phyloP scores from a whole-genome alignment of 2,888 invertebrate genomes.

The Tachina grossa region DNA sequence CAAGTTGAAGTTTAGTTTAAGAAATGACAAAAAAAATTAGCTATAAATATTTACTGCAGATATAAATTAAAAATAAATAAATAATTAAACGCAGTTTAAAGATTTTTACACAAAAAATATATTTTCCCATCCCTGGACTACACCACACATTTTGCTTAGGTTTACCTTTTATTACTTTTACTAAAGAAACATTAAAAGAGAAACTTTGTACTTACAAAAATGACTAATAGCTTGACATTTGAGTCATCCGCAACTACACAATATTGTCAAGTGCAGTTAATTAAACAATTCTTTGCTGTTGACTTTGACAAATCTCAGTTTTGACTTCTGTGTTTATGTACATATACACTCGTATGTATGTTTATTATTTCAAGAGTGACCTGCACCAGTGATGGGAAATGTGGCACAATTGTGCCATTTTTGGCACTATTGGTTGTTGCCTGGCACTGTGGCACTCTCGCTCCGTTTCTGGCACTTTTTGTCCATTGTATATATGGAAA shows the following conservation, averaged over 20 bases:
- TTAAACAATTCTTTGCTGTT: slow-evolving; percentile 6
- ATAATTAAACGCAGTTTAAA: too few species aligned
- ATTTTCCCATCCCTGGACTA: neutral
- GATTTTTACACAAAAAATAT: too few species aligned
- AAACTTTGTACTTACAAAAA: neutral
- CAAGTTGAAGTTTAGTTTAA: too few species aligned
- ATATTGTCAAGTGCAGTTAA: slow-evolving; percentile 30
- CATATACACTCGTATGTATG: neutral
- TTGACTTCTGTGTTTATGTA: slow-evolving; percentile 22
- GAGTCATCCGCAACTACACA: neutral
- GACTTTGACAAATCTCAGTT: slow-evolving; percentile 10
- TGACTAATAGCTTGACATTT: slow-evolving; percentile 16
- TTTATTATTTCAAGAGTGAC: slow-evolving; percentile 35
- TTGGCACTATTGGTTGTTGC: too few species aligned
- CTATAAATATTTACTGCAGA: too few species aligned
- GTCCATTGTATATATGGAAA: too few species aligned
- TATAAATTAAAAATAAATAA: too few species aligned
- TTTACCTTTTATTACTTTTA: neutral
- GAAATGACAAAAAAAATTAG: too few species aligned
- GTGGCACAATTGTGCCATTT: too few species aligned
- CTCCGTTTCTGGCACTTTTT: too few species aligned
- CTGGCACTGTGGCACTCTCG: too few species aligned
- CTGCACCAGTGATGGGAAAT: too few species aligned
- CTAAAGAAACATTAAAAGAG: slow-evolving; percentile 10
- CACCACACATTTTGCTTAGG: neutral